Conservation (phyloP, 2,888 invertebrate genomes). For the Sesia bembeciformis region DNA sequence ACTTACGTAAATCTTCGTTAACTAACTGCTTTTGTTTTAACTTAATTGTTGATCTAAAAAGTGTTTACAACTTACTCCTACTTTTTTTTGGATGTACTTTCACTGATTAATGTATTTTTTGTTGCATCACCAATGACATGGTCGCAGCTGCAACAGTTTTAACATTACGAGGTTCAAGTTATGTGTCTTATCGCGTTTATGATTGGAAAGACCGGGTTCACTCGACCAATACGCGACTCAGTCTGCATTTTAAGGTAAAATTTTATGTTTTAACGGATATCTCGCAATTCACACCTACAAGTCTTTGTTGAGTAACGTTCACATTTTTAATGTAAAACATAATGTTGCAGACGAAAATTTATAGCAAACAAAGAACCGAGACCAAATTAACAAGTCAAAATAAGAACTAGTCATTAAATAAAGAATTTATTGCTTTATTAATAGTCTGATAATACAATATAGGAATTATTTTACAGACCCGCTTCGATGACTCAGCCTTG, state of each 20-base stretch:
- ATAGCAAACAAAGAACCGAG: neutral
- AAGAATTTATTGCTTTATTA: constrained; percentile 5
- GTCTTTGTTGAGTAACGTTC: neutral
- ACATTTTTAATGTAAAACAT: neutral
- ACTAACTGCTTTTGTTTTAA: constrained; percentile 15
- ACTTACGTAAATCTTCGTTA: constrained; percentile 2
- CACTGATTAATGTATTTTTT: constrained; percentile 7
- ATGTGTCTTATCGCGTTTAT: constrained; percentile 93
- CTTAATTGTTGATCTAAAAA: constrained; percentile 18
- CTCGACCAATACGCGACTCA: constrained; percentile 89
- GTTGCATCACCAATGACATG: constrained; percentile 10
- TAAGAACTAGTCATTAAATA: neutral
- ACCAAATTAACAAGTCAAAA: neutral
- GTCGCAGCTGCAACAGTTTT: constrained; percentile 86
- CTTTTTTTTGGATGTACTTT: constrained; percentile 5
- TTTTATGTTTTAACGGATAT: constrained; percentile 1
- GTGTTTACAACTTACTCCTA: neutral
- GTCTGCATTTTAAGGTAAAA: constrained; percentile 87
- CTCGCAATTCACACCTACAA: neutral
- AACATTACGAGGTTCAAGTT: constrained; percentile 92
- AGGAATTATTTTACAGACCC: constrained; percentile 75
- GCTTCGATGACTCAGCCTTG: constrained; percentile 91
- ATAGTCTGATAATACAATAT: neutral
- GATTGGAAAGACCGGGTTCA: constrained; percentile 94
- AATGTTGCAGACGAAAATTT: neutral